Percentiles rank a stretch among this genome's conserved stretches.
These are phyloP conservation scores for Microtus montanus DNA, from an alignment of 2,113 vertebrate species.

Conservation along the genomic window DNA sequence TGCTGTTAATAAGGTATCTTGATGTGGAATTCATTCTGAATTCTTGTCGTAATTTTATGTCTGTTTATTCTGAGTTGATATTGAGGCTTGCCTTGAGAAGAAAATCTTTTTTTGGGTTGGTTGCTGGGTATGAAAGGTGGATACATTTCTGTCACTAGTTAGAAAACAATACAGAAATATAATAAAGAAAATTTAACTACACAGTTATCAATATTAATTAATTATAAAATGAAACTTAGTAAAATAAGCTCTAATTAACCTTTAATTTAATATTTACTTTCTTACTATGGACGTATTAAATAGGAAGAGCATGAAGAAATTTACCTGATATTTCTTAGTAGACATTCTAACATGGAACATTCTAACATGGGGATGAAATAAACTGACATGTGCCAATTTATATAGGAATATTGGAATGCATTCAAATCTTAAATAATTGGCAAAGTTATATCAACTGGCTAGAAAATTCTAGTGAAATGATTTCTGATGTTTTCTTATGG, in stretches of 20 bases:
- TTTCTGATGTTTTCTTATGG: neutral
- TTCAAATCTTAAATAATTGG: constrained; percentile 30
- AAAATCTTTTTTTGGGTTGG: neutral
- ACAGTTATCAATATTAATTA: neutral
- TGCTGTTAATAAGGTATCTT: neutral
- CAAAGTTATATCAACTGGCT: neutral
- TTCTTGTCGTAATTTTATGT: neutral
- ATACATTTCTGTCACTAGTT: neutral
- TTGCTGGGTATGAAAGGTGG: neutral
- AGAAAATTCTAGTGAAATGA: neutral
- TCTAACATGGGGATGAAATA: neutral
- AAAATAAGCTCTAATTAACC: neutral
- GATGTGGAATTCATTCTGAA: neutral
- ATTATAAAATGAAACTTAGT: neutral
- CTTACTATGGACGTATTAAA: neutral
- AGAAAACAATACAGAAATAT: neutral
- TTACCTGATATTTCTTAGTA: neutral
- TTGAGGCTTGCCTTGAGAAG: neutral
- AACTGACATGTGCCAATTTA: neutral
- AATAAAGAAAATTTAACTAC: neutral
- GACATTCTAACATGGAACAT: neutral
- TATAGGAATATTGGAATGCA: neutral
- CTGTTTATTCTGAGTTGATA: neutral
- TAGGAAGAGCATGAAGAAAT: neutral
- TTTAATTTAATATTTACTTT: constrained; percentile 5